Percentiles rank a stretch among this genome's conserved stretches.
phyloP scores from a whole-genome alignment of 2,888 invertebrate species.

The Agrotis puta region DNA sequence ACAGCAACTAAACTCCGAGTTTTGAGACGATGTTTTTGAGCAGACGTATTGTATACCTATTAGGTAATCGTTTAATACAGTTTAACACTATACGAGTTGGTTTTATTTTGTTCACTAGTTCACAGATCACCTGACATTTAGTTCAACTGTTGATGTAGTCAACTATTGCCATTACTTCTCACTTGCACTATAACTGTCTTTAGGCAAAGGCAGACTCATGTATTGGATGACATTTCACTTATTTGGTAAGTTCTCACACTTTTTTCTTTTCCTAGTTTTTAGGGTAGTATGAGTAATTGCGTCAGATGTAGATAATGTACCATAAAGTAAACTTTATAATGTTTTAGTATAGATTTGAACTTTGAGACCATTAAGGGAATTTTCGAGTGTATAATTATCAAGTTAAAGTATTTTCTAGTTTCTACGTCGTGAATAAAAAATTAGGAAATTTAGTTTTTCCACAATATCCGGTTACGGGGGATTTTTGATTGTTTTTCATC shows the following conservation, averaged over 20 bases:
- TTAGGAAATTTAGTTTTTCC: not conserved
- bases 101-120: slow-evolving; percentile 73
- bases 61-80: slow-evolving; percentile 86
- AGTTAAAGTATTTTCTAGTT: not conserved
- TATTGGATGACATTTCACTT: slow-evolving; percentile 18
- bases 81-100: slow-evolving; percentile 80
- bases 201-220: slow-evolving; percentile 46
- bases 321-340: slow-evolving; percentile 4
- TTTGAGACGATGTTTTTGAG: slow-evolving; percentile 66
- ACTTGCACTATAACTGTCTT: slow-evolving; percentile 64
- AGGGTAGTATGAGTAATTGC: slow-evolving; percentile 9
- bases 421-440: not conserved
- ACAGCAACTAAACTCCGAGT: slow-evolving; percentile 51
- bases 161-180: slow-evolving; percentile 61
- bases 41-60: slow-evolving; percentile 73
- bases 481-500: not conserved
- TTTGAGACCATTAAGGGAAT: not conserved
- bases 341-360: not conserved
- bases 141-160: slow-evolving; percentile 48
- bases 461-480: not conserved
- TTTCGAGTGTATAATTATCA: not conserved
- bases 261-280: slow-evolving; percentile 4
- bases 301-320: slow-evolving; percentile 20
- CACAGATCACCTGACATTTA: slow-evolving; percentile 57
- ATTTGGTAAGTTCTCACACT: slow-evolving; percentile 65